Evolutionary conservation across 2,797 vertebrate genomes (phyloP), one percentile per base, ranked within the genome.

Genomic region (Pangasius larnaudii): DNA sequence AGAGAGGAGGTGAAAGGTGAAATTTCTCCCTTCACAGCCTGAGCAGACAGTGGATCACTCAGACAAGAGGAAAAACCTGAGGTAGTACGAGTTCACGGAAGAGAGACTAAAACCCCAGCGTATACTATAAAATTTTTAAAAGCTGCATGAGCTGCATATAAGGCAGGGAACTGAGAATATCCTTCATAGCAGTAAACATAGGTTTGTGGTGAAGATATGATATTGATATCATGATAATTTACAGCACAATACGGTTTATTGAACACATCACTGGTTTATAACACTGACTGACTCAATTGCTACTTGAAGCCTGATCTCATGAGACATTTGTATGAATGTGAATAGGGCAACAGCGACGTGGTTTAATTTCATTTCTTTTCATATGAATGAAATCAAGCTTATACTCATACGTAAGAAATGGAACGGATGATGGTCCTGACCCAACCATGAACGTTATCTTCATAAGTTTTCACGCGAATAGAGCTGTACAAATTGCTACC

Each of bases 1-100:
- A 81, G 81, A 87, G 86, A 87, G 42, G 71, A 86, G 33, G 77
- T 84, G 65, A 85, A 83, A 71, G 61, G 61, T 86, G 61, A 88
- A 84, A 90, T 79, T 67, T 79, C 75, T 72, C 18, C 85, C 27
- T 22, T 51, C 79, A 42, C 63, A 61, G 71, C 87, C 71, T 71
- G 82, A 51, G 53, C 71, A 84, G 82, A 51, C 51, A 61, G 77
- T 42, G 72, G 84, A 81, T 86, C 75, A 24, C 53, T 65, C 74
- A 80, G 84, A 85, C 72, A 63, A n/a, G 59, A 78, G 87, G 4
- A 75, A 39, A 58, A 79, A 51, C 10, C 42, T 46, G 56, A 82
- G 59, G 80, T 75, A 71, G 67, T 46, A 75, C 46, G 9, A 53
- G 59, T 67, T 78, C 81, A 65, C 7, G 42, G 18, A 65, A 51